phyloP scores from a whole-genome alignment of 2,113 vertebrate genomes.

The Ammodramus savannarum region DNA sequence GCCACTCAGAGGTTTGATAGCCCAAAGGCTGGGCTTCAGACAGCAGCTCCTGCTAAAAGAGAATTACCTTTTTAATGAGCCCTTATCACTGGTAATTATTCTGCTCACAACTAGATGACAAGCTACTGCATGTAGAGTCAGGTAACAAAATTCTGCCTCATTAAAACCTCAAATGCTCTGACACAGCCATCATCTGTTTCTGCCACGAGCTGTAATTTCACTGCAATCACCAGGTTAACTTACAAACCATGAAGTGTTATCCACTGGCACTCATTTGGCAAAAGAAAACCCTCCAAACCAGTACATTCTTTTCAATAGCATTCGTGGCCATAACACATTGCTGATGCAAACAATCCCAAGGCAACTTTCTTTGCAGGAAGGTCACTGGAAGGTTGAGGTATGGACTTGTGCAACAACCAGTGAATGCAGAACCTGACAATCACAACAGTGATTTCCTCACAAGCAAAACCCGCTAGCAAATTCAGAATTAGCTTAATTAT shows the following conservation, averaged over 20 bases:
- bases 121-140: neutral
- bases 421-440: neutral
- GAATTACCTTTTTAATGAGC: neutral
- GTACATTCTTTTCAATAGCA: neutral
- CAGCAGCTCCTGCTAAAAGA: neutral
- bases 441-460: neutral
- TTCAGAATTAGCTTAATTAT: neutral
- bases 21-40: neutral
- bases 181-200: neutral
- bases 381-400: accelerated
- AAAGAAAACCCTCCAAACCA: neutral
- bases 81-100: slow-evolving; percentile 7
- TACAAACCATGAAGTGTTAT: neutral
- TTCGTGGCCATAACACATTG: neutral
- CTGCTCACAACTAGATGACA: neutral
- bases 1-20: neutral
- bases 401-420: accelerated
- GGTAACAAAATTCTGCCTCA: neutral
- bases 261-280: neutral
- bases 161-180: slow-evolving; percentile 10
- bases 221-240: neutral
- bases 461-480: neutral
- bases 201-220: neutral
- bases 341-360: neutral
- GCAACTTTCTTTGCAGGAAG: neutral